A percentile compares a stretch with the other conserved stretches of the same genome.
Evolutionary conservation across 2,888 invertebrate species (phyloP).

Genomic region (Xestia sexstrigata): DNA sequence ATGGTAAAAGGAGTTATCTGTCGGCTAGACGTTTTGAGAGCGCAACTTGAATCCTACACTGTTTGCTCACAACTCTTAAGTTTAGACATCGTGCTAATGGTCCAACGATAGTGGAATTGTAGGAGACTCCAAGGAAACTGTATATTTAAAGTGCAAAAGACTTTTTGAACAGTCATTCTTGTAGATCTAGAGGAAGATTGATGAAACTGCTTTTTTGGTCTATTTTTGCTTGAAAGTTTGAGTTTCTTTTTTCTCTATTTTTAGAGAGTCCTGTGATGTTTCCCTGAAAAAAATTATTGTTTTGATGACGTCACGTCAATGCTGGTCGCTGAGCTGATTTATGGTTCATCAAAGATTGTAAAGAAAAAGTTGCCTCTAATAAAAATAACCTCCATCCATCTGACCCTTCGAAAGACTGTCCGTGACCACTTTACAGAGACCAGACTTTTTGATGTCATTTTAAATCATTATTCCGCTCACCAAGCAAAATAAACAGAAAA

Average conservation of each 20-base stretch:
- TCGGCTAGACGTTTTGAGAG: slow-evolving; percentile 13
- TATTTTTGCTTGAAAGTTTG: neutral
- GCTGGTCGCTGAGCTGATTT: neutral
- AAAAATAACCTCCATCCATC: neutral
- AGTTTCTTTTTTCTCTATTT: neutral
- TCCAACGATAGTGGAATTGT: neutral
- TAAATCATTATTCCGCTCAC: slow-evolving; percentile 1
- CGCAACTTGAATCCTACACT: slow-evolving; percentile 27
- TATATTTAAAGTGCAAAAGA: slow-evolving; percentile 19
- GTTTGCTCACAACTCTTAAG: slow-evolving; percentile 35
- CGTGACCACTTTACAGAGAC: neutral
- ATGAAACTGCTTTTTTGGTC: slow-evolving; percentile 19
- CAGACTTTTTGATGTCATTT: neutral
- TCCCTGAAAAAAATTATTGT: neutral
- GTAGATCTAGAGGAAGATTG: slow-evolving; percentile 25
- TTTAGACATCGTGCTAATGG: slow-evolving; percentile 46
- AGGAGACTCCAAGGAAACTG: slow-evolving; percentile 12
- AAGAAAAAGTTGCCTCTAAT: neutral
- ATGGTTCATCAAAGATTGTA: neutral
- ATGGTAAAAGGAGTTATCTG: slow-evolving; percentile 15
- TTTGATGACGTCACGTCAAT: neutral
- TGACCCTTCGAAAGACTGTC: neutral
- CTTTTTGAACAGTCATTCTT: slow-evolving; percentile 37
- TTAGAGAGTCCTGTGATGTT: neutral
- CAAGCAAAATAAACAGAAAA: slow-evolving; percentile 3